A percentile compares a stretch with the other conserved stretches of the same genome.
Conservation (phyloP, 2,113 vertebrate species). For the Charina bottae region DNA sequence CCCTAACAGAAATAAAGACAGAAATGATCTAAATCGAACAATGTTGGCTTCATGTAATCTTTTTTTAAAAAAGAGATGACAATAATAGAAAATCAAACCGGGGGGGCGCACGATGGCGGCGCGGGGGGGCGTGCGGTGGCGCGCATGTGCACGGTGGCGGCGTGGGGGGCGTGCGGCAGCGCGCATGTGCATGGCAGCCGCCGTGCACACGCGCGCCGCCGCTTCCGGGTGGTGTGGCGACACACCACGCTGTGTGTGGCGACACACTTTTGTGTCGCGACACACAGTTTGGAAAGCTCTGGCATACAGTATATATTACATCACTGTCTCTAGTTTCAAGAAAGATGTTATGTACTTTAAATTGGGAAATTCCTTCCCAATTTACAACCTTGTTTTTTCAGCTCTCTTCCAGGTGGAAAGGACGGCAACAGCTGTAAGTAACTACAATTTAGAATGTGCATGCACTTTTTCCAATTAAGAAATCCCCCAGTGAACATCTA, state of each 20-base stretch:
- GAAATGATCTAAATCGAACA: conserved; percentile 16
- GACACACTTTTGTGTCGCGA: too few species aligned
- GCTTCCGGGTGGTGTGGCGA: too few species aligned
- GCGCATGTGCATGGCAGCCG: too few species aligned
- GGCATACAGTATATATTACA: background rate
- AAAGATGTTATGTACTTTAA: background rate
- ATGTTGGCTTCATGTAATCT: conserved; percentile 16
- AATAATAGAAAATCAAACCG: background rate
- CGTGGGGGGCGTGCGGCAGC: too few species aligned
- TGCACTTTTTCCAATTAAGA: background rate
- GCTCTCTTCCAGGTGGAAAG: background rate
- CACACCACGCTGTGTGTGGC: too few species aligned
- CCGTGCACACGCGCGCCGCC: too few species aligned
- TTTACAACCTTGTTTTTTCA: background rate
- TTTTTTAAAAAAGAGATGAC: conserved; percentile 5
- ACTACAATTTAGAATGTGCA: background rate
- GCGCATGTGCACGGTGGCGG: too few species aligned
- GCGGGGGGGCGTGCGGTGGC: too few species aligned
- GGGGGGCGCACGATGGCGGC: too few species aligned
- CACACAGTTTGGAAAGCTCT: too few species aligned
- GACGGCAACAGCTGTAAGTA: background rate
- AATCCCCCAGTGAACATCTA: background rate
- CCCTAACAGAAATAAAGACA: conserved; percentile 72
- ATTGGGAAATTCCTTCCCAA: background rate
- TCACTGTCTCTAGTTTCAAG: background rate